Evolutionary conservation across 2,113 vertebrate species (phyloP), one percentile per base, ranked within the genome.

Genomic region (Oryzias curvinotus): DNA sequence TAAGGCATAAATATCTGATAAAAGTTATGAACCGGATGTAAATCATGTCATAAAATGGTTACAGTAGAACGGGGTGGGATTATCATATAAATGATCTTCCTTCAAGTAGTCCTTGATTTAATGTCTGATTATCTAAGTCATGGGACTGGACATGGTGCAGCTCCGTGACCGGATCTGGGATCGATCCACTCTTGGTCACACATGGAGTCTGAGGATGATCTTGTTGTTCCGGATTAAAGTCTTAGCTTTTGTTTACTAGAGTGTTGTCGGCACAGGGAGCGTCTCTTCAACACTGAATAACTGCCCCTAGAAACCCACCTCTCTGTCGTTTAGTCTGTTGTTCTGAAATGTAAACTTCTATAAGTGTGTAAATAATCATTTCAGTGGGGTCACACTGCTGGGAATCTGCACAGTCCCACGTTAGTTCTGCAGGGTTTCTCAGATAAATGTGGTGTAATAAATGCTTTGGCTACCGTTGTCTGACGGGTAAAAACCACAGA

Each of bases 171-270:
- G 7, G 50, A 68, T 71, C 56, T 75, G 65, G 69, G 75, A 61
- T 62, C 59, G 14, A 15, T 18, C 25, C 18, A 5, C 19, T 54
- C 57, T 62, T 59, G 44, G 54, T 19, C 74, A 62, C 28, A 16
- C 73, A 14, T 68, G 52, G 43, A 36, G 66, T 57, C 59, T 28
- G 2, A 59, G 58, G 52, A 64, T 48, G 21, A 62, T 64, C 52
- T 28, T 12, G 65, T 62, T 76, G 49, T 54, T 62, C 21, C 46
- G 65, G 83, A 89, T 89, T 85, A 83, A 82, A 79, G 85, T 68
- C 56, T 89, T 82, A 89, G 57, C 56, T 14, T 52, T 73, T 87
- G 87, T 85, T 82, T 81, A 81, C 76, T 14, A 52, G 64, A 52
- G 23, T 69, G 26, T 4, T 43, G 43, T 26, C 26, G 13, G 52